Conservation (phyloP, 2,113 vertebrate species). For the Elachura formosa region DNA sequence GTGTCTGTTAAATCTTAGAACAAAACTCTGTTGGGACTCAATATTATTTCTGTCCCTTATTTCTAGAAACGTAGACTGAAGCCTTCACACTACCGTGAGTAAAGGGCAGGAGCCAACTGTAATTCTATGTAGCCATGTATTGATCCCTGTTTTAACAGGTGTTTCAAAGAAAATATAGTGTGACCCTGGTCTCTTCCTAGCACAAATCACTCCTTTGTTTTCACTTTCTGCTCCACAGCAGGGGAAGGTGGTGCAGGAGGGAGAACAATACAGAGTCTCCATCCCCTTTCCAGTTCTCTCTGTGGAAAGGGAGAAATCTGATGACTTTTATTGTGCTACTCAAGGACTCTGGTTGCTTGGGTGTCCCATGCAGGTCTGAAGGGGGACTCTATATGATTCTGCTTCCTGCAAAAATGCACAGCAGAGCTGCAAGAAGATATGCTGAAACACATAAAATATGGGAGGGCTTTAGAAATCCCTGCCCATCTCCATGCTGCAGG, state of each 20-base stretch:
- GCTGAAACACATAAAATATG: neutral
- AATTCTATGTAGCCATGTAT: neutral
- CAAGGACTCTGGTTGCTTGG: neutral
- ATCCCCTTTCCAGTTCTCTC: neutral
- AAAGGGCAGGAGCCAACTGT: constrained; percentile 14
- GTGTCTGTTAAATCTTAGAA: neutral
- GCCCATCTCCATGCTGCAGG: neutral
- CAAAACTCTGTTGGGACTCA: neutral
- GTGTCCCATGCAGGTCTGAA: neutral
- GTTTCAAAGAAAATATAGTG: neutral
- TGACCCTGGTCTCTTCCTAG: neutral
- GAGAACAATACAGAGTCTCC: neutral
- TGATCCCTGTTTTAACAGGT: constrained; percentile 24
- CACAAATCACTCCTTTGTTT: neutral
- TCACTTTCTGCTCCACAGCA: neutral
- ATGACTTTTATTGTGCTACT: neutral
- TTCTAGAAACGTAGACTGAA: neutral
- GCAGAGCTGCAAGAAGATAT: neutral
- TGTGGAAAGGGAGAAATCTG: neutral
- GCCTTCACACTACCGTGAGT: neutral
- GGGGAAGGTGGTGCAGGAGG: neutral
- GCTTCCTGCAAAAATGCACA: neutral
- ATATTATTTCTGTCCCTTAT: neutral
- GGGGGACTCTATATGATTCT: neutral
- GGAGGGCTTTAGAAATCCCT: neutral